Percentiles rank a stretch among this genome's conserved stretches.
Evolutionary conservation across 2,113 vertebrate species (phyloP).

Genomic region (Gallinago jamesoni): DNA sequence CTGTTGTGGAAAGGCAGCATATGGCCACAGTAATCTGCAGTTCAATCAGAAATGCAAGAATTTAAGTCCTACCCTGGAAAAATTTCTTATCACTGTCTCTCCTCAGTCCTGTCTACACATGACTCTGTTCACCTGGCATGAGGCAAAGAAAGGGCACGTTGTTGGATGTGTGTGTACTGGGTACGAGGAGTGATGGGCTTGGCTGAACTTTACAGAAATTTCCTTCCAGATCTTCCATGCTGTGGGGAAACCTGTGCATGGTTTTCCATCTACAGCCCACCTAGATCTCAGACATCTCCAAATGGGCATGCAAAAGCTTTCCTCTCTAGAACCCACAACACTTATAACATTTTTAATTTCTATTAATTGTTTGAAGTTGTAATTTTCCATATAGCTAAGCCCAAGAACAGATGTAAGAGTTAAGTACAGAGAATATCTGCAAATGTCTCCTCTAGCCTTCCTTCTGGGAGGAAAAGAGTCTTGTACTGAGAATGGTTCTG

Average conservation of each 20-base stretch:
- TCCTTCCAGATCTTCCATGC: neutral
- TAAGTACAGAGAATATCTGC: neutral
- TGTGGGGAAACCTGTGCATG: neutral
- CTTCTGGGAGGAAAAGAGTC: neutral
- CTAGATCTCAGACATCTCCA: neutral
- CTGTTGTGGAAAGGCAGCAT: conserved; percentile 57
- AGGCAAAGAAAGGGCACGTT: neutral
- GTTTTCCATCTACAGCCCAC: neutral
- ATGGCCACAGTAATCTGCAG: conserved; percentile 42
- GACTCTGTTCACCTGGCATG: neutral
- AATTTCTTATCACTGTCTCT: conserved; percentile 3
- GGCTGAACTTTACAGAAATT: neutral
- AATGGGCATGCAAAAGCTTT: neutral
- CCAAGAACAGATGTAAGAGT: neutral
- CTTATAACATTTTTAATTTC: neutral
- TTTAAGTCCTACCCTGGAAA: conserved; percentile 19
- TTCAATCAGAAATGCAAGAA: conserved; percentile 31
- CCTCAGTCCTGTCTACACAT: neutral
- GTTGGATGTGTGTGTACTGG: neutral
- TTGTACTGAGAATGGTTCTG: neutral
- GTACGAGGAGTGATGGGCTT: neutral
- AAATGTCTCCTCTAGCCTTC: neutral
- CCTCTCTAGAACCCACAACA: neutral
- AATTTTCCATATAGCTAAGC: neutral
- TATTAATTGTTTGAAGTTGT: neutral